Evolutionary conservation across 2,113 vertebrate species (phyloP).

Genomic region (Lagopus muta): DNA sequence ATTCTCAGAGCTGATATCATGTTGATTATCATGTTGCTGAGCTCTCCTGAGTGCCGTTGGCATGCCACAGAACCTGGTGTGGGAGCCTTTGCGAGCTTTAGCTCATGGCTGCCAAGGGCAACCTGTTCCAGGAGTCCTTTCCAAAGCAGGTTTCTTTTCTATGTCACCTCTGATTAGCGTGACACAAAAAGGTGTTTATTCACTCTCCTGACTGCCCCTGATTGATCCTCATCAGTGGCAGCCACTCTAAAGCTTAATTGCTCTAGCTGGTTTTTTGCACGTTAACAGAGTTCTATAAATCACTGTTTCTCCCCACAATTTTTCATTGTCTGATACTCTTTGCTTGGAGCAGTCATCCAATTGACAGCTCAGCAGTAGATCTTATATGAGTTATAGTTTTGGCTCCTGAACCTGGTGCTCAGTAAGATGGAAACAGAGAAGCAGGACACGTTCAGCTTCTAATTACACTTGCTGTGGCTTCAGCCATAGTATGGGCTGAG

Average conservation of each 20-base stretch:
- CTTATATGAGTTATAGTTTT: neutral
- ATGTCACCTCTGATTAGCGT: neutral
- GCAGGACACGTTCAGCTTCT: neutral
- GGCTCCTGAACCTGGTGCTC: neutral
- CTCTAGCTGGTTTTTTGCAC: neutral
- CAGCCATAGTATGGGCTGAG: neutral
- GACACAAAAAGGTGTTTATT: neutral
- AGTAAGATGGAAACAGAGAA: neutral
- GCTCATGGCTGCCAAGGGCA: neutral
- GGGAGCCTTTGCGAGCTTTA: neutral
- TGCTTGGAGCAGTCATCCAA: neutral
- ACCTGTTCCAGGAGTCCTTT: constrained; percentile 4
- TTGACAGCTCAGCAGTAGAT: neutral
- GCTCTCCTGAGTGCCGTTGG: neutral
- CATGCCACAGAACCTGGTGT: rapidly evolving
- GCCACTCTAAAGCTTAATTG: neutral
- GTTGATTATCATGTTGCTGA: neutral
- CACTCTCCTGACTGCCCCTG: neutral
- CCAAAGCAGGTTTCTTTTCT: neutral
- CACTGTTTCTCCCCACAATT: neutral
- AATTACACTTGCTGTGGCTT: neutral
- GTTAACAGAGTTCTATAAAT: neutral
- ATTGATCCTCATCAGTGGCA: neutral
- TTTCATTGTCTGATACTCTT: neutral
- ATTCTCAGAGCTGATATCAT: neutral